These are phyloP conservation scores for Dasypogon diadema DNA, from an alignment of 2,888 invertebrate genomes.

Conservation along the genomic window DNA sequence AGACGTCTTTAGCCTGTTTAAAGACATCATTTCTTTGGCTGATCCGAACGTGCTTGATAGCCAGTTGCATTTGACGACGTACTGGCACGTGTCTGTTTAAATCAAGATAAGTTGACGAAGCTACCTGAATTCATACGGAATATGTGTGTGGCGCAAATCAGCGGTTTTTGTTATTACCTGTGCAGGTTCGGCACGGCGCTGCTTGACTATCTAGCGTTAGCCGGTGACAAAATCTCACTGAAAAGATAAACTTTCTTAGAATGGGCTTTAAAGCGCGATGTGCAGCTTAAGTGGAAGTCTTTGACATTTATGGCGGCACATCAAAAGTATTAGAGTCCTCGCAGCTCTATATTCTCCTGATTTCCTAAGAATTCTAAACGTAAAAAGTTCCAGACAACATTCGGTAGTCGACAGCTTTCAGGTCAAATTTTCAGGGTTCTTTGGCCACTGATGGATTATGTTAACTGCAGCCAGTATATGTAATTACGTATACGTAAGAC, in stretches of 20 bases:
- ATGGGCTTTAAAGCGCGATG: slow-evolving; percentile 8
- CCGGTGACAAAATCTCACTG: neutral
- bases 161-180: neutral
- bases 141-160: slow-evolving; percentile 21
- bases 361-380: slow-evolving; percentile 1
- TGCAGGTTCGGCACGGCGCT: neutral
- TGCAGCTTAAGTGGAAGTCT: slow-evolving; percentile 23
- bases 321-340: slow-evolving; percentile 12
- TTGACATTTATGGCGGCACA: slow-evolving; percentile 13
- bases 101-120: slow-evolving; percentile 35
- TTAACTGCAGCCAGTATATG: too few relatives aligned
- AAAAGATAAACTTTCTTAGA: slow-evolving; percentile 34
- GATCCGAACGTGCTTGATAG: slow-evolving; percentile 13
- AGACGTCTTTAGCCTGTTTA: slow-evolving; percentile 36
- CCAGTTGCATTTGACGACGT: slow-evolving; percentile 36
- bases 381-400: neutral
- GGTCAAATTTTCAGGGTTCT: neutral
- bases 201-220: neutral
- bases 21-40: slow-evolving; percentile 35
- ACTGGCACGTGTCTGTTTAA: slow-evolving; percentile 24
- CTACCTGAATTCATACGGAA: slow-evolving; percentile 35
- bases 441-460: neutral
- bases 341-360: neutral
- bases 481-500: too few relatives aligned
- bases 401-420: neutral